Evolutionary conservation across 35 echinoderm and acorn worm genomes (phyloP).

Genomic region (Apostichopus californicus): DNA sequence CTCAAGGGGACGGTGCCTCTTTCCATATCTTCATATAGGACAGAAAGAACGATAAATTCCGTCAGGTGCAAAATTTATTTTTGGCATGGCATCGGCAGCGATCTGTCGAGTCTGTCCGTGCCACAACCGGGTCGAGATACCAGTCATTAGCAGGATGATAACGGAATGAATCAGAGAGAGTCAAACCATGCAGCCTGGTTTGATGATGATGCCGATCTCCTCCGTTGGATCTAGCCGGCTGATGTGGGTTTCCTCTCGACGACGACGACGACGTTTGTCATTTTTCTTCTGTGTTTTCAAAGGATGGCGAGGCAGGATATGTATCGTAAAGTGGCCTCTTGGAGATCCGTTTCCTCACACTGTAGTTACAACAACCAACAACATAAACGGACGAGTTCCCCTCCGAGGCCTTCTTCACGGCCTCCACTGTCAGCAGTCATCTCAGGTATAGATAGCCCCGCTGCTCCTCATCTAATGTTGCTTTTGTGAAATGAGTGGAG

Average conservation of each 20-base stretch:
- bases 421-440: not conserved
- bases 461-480: not conserved
- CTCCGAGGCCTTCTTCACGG: not conserved
- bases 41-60: conserved; percentile 30
- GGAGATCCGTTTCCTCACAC: conserved; percentile 21
- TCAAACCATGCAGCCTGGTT: conserved; percentile 20
- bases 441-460: not conserved
- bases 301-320: conserved; percentile 55
- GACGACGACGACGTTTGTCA: not conserved
- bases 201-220: conserved; percentile 19
- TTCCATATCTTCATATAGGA: conserved; percentile 35
- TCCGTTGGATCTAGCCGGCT: conserved; percentile 17
- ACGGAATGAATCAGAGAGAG: conserved; percentile 54
- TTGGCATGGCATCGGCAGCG: conserved; percentile 43
- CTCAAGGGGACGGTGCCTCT: conserved; percentile 41
- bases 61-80: conserved; percentile 40
- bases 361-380: conserved; percentile 34
- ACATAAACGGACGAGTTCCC: conserved; percentile 20
- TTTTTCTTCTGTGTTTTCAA: conserved; percentile 21
- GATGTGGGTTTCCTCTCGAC: not conserved
- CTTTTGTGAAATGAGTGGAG: not conserved
- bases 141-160: conserved; percentile 51
- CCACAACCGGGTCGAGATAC: not conserved
- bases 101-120: conserved; percentile 16
- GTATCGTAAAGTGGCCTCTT: conserved; percentile 53